Conservation (phyloP, 2,797 vertebrate genomes). For the Halcyon smyrnensis region DNA sequence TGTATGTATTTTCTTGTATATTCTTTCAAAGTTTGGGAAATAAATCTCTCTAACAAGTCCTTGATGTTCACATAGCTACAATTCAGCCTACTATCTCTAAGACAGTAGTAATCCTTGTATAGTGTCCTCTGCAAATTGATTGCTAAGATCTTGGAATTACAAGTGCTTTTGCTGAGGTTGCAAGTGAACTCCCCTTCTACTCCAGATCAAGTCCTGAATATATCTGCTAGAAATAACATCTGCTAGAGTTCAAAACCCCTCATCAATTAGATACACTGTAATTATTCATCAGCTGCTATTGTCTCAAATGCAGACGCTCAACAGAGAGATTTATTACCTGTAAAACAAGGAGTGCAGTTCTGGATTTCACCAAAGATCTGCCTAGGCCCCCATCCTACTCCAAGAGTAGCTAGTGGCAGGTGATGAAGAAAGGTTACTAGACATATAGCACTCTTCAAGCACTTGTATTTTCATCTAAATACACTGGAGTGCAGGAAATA, state of each 20-base stretch:
- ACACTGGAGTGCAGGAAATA: neutral
- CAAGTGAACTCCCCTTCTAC: neutral
- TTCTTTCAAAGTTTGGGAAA: neutral
- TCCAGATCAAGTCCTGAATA: neutral
- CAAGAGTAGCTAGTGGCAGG: neutral
- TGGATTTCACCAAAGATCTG: neutral
- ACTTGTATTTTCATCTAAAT: neutral
- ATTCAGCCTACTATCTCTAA: neutral
- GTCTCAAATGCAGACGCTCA: neutral
- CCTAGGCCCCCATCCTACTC: fast-evolving
- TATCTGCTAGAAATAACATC: neutral
- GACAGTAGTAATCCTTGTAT: neutral
- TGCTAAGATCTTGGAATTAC: neutral
- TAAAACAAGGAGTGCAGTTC: neutral
- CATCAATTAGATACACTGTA: neutral
- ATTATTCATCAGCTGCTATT: neutral
- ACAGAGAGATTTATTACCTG: neutral
- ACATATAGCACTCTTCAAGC: neutral
- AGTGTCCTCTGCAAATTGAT: neutral
- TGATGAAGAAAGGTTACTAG: neutral
- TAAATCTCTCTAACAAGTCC: neutral
- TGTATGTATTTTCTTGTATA: neutral
- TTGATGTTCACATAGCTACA: neutral
- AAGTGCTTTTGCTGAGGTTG: neutral
- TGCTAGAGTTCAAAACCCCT: neutral